These are phyloP conservation scores for Caenorhabditis sp. DNA, from an alignment of 2,888 invertebrate genomes.

Conservation along the genomic window DNA sequence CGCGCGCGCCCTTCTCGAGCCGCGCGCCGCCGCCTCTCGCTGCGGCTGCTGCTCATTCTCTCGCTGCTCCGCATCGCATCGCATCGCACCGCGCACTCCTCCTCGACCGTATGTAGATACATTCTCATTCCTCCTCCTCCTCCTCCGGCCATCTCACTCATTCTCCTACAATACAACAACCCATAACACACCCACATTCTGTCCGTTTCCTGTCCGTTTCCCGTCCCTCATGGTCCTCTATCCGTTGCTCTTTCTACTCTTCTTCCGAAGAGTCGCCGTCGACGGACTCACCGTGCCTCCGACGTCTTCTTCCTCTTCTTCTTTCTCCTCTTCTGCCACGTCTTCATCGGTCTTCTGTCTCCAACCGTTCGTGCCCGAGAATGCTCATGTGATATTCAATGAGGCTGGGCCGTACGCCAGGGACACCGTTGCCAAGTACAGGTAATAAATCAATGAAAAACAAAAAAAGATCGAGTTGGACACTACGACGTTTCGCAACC, in stretches of 20 bases:
- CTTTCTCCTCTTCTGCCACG: too few species aligned
- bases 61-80: too few species aligned
- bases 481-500: too few species aligned
- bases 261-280: constrained; percentile 45
- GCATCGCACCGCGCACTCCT: constrained; percentile 24
- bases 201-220: not conserved
- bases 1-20: constrained; percentile 40
- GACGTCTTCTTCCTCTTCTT: constrained; percentile 1
- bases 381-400: constrained; percentile 88
- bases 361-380: constrained; percentile 84
- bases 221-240: constrained; percentile 37
- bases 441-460: too few species aligned
- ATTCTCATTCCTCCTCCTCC: constrained; percentile 37
- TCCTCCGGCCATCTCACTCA: constrained; percentile 35
- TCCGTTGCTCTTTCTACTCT: constrained; percentile 53
- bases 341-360: constrained; percentile 66
- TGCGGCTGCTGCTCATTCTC: constrained; percentile 22
- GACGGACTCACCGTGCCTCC: constrained; percentile 44
- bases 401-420: constrained; percentile 85
- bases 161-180: constrained; percentile 32
- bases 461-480: too few species aligned
- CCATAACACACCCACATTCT: too few species aligned
- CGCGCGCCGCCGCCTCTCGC: constrained; percentile 22
- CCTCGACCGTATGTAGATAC: constrained; percentile 54
- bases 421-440: constrained; percentile 89